phyloP scores from a whole-genome alignment of 2,113 vertebrate genomes.

The Gavialis gangeticus region DNA sequence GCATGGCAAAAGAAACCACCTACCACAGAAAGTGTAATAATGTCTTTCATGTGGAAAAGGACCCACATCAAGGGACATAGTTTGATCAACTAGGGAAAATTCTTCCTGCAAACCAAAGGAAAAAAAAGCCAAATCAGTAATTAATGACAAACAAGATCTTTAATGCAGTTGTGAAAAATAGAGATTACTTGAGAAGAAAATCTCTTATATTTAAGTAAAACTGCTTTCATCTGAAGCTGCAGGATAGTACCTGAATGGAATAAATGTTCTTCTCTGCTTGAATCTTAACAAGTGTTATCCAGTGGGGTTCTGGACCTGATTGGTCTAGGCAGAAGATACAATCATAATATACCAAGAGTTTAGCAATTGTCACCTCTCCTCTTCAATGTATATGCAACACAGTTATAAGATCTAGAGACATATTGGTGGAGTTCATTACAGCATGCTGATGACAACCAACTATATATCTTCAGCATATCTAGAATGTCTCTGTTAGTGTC shows the following conservation, averaged over 20 bases:
- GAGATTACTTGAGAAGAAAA: background rate
- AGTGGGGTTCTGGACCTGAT: background rate
- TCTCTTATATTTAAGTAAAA: background rate
- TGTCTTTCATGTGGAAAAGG: background rate
- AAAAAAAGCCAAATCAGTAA: background rate
- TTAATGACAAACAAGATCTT: background rate
- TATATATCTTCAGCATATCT: background rate
- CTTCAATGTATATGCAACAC: background rate
- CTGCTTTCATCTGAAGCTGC: background rate
- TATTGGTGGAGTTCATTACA: background rate
- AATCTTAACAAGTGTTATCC: background rate
- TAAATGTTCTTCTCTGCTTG: background rate
- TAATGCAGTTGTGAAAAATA: background rate
- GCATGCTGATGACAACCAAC: background rate
- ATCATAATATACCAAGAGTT: background rate
- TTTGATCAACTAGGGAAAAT: background rate
- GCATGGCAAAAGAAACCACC: background rate
- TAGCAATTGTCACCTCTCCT: background rate
- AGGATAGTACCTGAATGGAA: background rate
- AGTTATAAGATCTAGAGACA: background rate
- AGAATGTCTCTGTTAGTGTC: background rate
- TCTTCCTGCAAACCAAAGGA: background rate
- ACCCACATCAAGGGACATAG: background rate
- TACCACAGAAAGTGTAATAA: background rate
- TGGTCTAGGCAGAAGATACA: background rate